phyloP scores from a whole-genome alignment of 2,113 vertebrate genomes.

The cattle (Bos taurus) region DNA sequence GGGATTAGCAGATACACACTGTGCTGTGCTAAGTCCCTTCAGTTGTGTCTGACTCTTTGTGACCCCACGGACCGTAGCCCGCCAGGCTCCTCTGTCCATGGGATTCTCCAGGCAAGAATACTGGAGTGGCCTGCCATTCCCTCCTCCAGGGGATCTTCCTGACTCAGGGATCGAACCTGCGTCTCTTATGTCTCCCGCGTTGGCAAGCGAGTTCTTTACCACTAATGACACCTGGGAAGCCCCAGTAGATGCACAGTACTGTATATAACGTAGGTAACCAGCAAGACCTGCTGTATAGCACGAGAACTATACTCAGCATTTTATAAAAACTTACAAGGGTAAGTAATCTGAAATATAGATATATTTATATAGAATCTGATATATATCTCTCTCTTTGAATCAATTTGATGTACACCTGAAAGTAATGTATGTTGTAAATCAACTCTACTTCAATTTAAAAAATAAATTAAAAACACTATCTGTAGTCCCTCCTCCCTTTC shows the following conservation, averaged over 20 bases:
- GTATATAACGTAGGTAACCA: neutral
- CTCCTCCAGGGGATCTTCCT: neutral
- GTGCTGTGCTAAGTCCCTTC: neutral
- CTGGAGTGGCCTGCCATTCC: neutral
- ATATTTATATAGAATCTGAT: neutral
- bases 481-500: neutral
- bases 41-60: fast-evolving
- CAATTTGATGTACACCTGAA: neutral
- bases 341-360: neutral
- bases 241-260: neutral
- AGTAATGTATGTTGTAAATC: neutral
- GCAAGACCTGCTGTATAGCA: neutral
- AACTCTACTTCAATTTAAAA: neutral
- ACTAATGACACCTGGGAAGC: neutral
- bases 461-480: neutral
- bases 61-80: fast-evolving
- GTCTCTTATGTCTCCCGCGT: neutral
- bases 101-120: neutral
- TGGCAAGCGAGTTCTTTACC: neutral
- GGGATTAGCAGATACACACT: neutral
- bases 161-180: neutral
- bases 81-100: neutral
- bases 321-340: neutral
- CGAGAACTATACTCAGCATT: neutral
- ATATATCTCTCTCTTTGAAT: neutral